Conservation (phyloP, 1,140 invertebrate genomes). For the Ganaspis sp. region DNA sequence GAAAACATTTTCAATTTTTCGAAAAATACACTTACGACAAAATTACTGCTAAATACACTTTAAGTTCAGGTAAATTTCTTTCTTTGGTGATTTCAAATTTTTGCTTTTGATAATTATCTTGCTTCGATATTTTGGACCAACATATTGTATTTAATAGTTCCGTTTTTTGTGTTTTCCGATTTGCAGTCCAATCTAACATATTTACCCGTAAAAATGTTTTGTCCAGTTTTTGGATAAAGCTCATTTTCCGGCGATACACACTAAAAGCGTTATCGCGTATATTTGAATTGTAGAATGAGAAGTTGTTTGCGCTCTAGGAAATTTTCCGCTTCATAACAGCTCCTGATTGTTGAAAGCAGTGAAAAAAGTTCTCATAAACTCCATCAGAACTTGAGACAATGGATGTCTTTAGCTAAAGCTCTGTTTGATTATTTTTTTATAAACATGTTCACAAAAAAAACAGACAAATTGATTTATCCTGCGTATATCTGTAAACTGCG, state of each 20-base stretch:
- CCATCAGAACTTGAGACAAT: not conserved
- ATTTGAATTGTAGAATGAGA: constrained; percentile 13
- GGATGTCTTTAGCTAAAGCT: not conserved
- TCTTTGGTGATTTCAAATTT: too few species aligned
- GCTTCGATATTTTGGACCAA: too few species aligned
- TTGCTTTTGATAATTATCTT: too few species aligned
- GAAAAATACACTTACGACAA: too few species aligned
- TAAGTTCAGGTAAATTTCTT: too few species aligned
- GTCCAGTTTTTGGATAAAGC: not conserved
- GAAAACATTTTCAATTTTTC: too few species aligned
- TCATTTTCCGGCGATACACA: not conserved
- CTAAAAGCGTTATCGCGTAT: not conserved
- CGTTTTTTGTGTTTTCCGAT: too few species aligned
- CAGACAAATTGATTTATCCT: too few species aligned
- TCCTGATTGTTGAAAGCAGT: constrained; percentile 21
- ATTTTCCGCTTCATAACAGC: not conserved
- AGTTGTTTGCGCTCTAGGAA: not conserved
- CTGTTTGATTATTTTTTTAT: not conserved
- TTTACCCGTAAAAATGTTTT: not conserved
- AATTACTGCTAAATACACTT: too few species aligned
- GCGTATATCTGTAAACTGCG: too few species aligned
- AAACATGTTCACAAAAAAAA: not conserved
- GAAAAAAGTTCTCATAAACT: constrained; percentile 22
- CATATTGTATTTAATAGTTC: too few species aligned
- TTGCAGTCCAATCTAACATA: too few species aligned